phyloP scores from a whole-genome alignment of 2,797 vertebrate species.

The Eulemur rubriventer region DNA sequence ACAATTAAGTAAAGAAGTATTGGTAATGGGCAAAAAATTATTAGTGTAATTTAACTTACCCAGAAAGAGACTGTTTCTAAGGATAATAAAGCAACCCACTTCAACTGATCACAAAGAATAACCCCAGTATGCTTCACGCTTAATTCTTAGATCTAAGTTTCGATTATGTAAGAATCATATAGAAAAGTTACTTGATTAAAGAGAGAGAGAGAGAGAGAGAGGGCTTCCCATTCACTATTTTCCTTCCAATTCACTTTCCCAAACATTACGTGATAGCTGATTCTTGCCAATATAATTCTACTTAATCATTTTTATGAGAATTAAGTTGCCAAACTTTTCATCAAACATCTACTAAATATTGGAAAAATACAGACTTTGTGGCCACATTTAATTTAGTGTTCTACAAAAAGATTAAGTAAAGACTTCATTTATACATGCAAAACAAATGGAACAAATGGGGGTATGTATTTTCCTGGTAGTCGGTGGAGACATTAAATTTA shows the following conservation, averaged over 20 bases:
- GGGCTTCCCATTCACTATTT: neutral
- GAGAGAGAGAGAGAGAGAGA: neutral
- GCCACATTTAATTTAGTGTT: slow-evolving; percentile 58
- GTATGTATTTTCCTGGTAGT: slow-evolving; percentile 11
- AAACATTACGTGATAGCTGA: slow-evolving; percentile 55
- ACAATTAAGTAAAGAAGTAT: neutral
- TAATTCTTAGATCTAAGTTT: slow-evolving; percentile 39
- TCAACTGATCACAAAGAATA: neutral
- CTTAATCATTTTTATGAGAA: slow-evolving; percentile 73
- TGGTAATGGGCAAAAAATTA: neutral
- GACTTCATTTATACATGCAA: slow-evolving; percentile 18
- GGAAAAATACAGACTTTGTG: slow-evolving; percentile 64
- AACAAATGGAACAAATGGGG: neutral
- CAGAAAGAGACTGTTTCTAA: slow-evolving; percentile 38
- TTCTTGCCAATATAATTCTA: slow-evolving; percentile 71
- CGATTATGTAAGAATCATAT: neutral
- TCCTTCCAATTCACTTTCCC: slow-evolving; percentile 7
- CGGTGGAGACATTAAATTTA: slow-evolving; percentile 1
- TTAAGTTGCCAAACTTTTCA: slow-evolving; percentile 73
- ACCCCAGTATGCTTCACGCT: neutral
- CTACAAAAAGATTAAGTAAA: slow-evolving; percentile 61
- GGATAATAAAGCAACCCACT: neutral
- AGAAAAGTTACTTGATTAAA: slow-evolving; percentile 13
- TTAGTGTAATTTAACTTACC: neutral
- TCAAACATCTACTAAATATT: slow-evolving; percentile 61